phyloP scores from a whole-genome alignment of 2,113 vertebrate genomes.

The Pseudonaja textilis region DNA sequence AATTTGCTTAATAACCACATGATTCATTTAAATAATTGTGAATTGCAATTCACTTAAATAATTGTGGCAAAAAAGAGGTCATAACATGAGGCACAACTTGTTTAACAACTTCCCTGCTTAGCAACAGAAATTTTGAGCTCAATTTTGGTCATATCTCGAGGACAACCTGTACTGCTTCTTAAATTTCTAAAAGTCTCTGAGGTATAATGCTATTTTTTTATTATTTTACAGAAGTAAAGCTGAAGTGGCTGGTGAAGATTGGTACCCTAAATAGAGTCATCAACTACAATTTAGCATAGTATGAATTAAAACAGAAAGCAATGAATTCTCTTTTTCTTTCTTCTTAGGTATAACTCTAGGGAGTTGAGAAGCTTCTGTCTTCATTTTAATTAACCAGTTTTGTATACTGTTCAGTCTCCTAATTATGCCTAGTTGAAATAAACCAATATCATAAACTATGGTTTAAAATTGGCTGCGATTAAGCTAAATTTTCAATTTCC shows the following conservation, averaged over 20 bases:
- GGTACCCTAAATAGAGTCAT: background rate
- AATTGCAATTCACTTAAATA: background rate
- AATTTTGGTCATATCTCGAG: background rate
- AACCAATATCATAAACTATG: background rate
- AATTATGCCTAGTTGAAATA: background rate
- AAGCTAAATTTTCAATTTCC: background rate
- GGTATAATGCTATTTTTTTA: background rate
- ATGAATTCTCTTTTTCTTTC: background rate
- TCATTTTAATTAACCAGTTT: background rate
- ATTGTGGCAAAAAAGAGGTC: background rate
- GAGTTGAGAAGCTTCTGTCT: background rate
- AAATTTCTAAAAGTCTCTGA: background rate
- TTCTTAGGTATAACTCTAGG: background rate
- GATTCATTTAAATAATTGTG: no score
- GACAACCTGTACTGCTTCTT: background rate
- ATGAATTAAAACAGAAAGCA: background rate
- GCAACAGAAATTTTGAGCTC: background rate
- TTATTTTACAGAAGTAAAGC: background rate
- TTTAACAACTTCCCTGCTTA: background rate
- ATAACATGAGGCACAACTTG: background rate
- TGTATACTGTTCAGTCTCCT: background rate
- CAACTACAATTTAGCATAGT: background rate
- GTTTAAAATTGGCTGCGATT: background rate
- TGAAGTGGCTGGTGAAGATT: background rate
- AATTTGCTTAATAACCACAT: background rate